These are phyloP conservation scores for Speoplatyrhinus poulsoni DNA, from an alignment of 2,113 vertebrate genomes.

Conservation along the genomic window DNA sequence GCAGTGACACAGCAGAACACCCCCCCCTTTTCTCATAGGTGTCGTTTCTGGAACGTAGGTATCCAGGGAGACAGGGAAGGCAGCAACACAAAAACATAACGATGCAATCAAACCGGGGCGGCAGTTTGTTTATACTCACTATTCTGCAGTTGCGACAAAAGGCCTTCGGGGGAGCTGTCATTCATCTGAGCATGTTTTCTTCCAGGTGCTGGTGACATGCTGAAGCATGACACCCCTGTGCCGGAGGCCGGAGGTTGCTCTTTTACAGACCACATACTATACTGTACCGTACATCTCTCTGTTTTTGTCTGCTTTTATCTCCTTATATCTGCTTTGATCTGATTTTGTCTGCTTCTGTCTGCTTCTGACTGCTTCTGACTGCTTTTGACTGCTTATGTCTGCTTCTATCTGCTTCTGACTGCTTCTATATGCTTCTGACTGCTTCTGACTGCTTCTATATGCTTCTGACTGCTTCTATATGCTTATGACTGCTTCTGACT, in stretches of 20 bases:
- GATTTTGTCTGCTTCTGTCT: no score
- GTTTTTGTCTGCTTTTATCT: no score
- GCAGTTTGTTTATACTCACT: not conserved
- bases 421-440: no score
- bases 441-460: no score
- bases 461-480: no score
- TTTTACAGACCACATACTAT: conserved; percentile 3
- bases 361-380: no score
- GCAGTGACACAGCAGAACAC: not conserved
- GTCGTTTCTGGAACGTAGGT: conserved; percentile 23
- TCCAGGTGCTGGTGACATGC: conserved; percentile 18
- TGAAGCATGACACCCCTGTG: conserved; percentile 7
- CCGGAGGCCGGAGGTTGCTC: conserved; percentile 11
- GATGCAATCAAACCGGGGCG: not conserved
- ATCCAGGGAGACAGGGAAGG: conserved; percentile 7
- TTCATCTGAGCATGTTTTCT: not conserved
- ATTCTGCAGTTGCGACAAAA: not conserved
- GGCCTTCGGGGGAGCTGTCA: conserved; percentile 15
- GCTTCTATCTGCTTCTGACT: not conserved
- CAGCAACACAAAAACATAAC: conserved; percentile 1
- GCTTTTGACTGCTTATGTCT: not conserved
- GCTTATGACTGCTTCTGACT: no score
- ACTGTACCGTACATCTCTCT: no score
- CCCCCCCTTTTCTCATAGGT: not conserved
- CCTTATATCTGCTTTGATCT: no score